Base-by-base conservation (phyloP, 2,888 invertebrate species). In the Atrina japonica region DNA sequence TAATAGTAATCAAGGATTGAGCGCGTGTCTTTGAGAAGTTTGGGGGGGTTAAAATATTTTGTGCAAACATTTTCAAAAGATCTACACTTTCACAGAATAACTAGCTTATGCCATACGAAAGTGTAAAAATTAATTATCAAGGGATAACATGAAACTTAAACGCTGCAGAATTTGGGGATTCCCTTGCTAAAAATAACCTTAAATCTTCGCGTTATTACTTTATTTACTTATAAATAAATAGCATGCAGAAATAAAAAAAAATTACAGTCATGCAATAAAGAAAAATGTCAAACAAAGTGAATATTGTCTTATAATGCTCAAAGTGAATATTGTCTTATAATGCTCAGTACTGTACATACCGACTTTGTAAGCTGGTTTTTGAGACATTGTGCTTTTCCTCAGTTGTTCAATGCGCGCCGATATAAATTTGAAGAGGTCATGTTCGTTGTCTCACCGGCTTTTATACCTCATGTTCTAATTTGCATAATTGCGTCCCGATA, bases 331-430 rank as follows among this genome's bases (percentile, higher is more conserved):
- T 30, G 18, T 16, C 55, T n/a, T 30, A 60, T 23, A 40, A 55
- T 35, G 11, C 0, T 16, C 21, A 2, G 40, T 18, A 68, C 61
- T 30, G 60, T 66, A 81, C 84, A 74, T 78, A 86, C 86, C 86
- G 68, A 86, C 86, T 86, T 86, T 86, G 80, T 83, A 86, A 25
- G 83, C 60, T 63, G 82, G 81, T 73, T 86, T 86, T 21, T 66
- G 47, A 56, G 85, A 59, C 83, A 84, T 84, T 61, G 47, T 73
- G 11, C 6, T 45, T 43, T 7, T 43, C 3, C 47, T 63, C 5
- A 21, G 25, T 21, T n/a, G 23, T n/a, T 16, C 50, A 18, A 25
- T 35, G 41, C 55, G 41, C 59, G 30, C 27, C 29, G 29, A 18
- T 40, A 18, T 18, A 14, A 45, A 35, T 7, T 11, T 35, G 49